Percentiles rank a stretch among this genome's conserved stretches.
These are phyloP conservation scores for Myxocyprinus asiaticus DNA, from an alignment of 2,113 vertebrate species.

Conservation along the genomic window DNA sequence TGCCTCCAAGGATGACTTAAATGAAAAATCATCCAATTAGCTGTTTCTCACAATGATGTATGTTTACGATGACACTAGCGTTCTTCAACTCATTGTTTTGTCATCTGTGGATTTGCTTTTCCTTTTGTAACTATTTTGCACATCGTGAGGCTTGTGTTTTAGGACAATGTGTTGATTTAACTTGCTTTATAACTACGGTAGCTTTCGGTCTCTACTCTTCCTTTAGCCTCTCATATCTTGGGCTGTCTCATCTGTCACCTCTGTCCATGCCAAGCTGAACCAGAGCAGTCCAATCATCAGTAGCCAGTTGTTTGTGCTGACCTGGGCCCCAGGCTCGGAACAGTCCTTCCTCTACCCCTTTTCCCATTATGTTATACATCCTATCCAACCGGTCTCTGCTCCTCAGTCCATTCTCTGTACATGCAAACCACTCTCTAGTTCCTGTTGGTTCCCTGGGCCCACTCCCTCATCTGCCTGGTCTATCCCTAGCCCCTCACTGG, in stretches of 20 bases:
- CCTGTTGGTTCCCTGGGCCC: too few relatives aligned
- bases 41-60: conserved; percentile 50
- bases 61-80: conserved; percentile 37
- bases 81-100: conserved; percentile 54
- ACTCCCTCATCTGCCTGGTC: too few relatives aligned
- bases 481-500: too few relatives aligned
- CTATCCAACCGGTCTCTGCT: too few relatives aligned
- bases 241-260: conserved; percentile 72
- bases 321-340: conserved; percentile 44
- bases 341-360: too few relatives aligned
- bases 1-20: conserved; percentile 62
- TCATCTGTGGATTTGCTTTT: conserved; percentile 54
- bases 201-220: conserved; percentile 4
- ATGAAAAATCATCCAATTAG: conserved; percentile 65
- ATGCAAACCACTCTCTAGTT: too few relatives aligned
- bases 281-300: conserved; percentile 64
- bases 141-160: conserved; percentile 43
- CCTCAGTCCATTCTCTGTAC: too few relatives aligned
- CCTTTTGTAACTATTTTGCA: conserved; percentile 15
- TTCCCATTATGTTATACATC: too few relatives aligned
- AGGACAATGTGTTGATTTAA: conserved; percentile 60
- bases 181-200: conserved; percentile 57
- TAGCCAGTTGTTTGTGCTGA: conserved; percentile 59
- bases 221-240: conserved; percentile 58
- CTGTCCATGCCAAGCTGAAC: conserved; percentile 65